Evolutionary conservation across 2,797 vertebrate species (phyloP), one percentile per base, ranked within the genome.

Genomic region (Acropternis orthonyx): DNA sequence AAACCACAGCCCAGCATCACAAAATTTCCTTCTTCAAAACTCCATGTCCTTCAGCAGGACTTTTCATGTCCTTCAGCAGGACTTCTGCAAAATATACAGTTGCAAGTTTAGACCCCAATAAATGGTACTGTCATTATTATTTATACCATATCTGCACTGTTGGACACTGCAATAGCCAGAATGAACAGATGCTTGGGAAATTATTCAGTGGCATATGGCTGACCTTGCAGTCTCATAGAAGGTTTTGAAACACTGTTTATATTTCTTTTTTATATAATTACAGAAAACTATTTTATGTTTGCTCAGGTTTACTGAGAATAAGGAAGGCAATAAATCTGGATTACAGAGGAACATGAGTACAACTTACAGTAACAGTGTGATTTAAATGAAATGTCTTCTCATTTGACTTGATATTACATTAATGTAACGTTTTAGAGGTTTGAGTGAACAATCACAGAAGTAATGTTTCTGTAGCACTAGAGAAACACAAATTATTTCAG

Each of bases 201-300:
- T 85, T 88, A 88, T 87, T 92, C 71, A 76, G 30, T 72, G 34
- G 39, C 51, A 46, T 52, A 43, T 52, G 36, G 41, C 46, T 90
- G 80, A 88, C 74, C 77, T 95, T 93, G 77, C 63, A 71, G 81
- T 76, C 46, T 75, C 91, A 54, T 24, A 51, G 73, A 59, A 92
- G n/a, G 62, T 58, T 93, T 94, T 86, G 48, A 87, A 92, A 73
- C 51, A 54, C 34, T 59, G 34, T 18, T 92, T 93, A 62, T 86
- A 88, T 81, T 84, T 90, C 54, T 62, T 86, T 92, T 92, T 90
- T 76, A 82, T 86, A 55, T 54, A 89, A 91, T 91, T 85, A 66
- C 10, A 19, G 62, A 65, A 94, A 95, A 86, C 69, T 68, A 75
- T 72, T 87, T 84, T 34, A n/a, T 51, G 48, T 90, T 93, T 92